A percentile compares a stretch with the other conserved stretches of the same genome.
These are phyloP conservation scores for Dysdera silvatica DNA, from an alignment of 1,140 invertebrate species.

Conservation along the genomic window DNA sequence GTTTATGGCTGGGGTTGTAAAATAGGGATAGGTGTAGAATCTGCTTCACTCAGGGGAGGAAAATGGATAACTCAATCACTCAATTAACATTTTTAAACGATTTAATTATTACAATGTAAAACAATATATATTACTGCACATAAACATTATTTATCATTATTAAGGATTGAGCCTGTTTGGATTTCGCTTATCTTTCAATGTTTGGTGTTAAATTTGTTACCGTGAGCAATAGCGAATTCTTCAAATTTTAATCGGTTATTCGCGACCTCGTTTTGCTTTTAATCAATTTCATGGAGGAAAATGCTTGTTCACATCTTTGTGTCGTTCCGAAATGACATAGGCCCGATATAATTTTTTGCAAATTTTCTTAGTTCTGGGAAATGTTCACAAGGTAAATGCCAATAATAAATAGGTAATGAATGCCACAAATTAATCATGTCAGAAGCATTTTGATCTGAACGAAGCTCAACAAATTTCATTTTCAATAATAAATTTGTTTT, in stretches of 20 bases:
- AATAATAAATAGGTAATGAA: too few relatives aligned
- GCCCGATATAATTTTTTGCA: too few relatives aligned
- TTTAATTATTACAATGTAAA: too few relatives aligned
- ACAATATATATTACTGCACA: too few relatives aligned
- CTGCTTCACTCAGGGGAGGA: too few relatives aligned
- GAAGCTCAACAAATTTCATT: neutral
- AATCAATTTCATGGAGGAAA: neutral
- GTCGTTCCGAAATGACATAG: neutral
- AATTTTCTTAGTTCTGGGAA: too few relatives aligned
- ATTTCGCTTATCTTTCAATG: neutral
- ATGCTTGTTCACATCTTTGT: constrained; percentile 2
- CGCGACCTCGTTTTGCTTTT: neutral
- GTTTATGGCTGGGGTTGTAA: too few relatives aligned
- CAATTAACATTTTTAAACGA: too few relatives aligned
- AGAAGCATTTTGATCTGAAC: neutral
- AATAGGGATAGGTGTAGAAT: too few relatives aligned
- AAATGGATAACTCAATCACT: too few relatives aligned
- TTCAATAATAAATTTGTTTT: neutral
- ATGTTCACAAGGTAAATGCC: constrained; percentile 1
- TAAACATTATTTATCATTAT: too few relatives aligned
- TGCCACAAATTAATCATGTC: neutral
- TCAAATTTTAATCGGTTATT: neutral
- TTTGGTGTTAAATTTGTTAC: constrained; percentile 1
- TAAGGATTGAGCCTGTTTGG: too few relatives aligned
- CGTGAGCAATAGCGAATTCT: neutral